Conservation (phyloP, 1,140 invertebrate species). For the Drosophila pseudoananassae region DNA sequence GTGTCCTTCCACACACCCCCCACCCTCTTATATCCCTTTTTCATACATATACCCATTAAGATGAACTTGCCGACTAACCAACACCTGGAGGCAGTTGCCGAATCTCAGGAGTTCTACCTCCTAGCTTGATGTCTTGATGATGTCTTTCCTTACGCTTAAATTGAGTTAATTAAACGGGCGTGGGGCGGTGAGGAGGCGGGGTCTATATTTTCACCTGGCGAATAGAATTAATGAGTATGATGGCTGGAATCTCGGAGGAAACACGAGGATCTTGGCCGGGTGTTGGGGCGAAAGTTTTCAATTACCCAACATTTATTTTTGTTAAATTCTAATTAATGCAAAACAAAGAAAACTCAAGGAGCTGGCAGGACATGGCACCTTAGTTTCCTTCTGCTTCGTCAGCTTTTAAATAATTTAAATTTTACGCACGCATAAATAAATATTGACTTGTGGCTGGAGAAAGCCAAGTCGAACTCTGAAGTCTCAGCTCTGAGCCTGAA, state of each 20-base stretch:
- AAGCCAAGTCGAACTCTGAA: constrained; percentile 18
- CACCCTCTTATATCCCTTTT: background rate
- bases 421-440: constrained; percentile 72
- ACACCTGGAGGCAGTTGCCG: constrained; percentile 35
- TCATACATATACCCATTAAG: background rate
- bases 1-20: background rate
- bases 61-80: background rate
- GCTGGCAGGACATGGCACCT: constrained; percentile 9
- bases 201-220: constrained; percentile 34
- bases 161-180: constrained; percentile 55
- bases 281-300: constrained; percentile 69
- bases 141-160: constrained; percentile 62
- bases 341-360: constrained; percentile 7
- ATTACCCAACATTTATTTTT: constrained; percentile 79
- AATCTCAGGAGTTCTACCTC: constrained; percentile 17
- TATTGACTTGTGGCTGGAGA: constrained; percentile 65
- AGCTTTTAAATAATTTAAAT: constrained; percentile 72
- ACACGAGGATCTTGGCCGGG: background rate
- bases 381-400: constrained; percentile 44
- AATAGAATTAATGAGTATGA: constrained; percentile 76
- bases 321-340: constrained; percentile 80
- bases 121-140: constrained; percentile 56
- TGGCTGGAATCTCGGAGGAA: constrained; percentile 8
- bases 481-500: constrained; percentile 25
- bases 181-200: constrained; percentile 8